Conservation (phyloP, 1,140 invertebrate genomes). For the Pseudomyrmex pallidus region DNA sequence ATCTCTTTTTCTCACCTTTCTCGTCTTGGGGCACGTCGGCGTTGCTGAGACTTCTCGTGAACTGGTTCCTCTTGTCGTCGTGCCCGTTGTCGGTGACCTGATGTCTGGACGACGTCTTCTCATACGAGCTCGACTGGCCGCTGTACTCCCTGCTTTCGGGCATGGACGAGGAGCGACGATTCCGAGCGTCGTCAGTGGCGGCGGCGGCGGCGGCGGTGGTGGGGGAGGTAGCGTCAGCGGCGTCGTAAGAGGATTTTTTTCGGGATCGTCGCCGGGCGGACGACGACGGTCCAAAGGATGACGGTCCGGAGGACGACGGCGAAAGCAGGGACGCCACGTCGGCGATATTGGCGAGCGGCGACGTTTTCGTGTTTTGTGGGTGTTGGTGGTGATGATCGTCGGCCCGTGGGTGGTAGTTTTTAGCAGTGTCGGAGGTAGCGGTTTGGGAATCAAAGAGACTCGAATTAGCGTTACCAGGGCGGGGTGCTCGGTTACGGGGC, state of each 20-base stretch:
- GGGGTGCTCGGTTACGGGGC: constrained; percentile 84
- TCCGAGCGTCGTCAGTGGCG: constrained; percentile 75
- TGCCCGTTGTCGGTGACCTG: constrained; percentile 76
- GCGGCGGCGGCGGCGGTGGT: constrained; percentile 41
- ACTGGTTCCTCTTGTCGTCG: constrained; percentile 88
- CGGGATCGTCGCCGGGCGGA: constrained; percentile 61
- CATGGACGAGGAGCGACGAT: constrained; percentile 83
- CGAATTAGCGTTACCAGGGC: constrained; percentile 85
- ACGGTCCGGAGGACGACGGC: constrained; percentile 15
- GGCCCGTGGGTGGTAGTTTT: constrained; percentile 79
- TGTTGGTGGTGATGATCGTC: constrained; percentile 73
- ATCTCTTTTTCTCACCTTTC: constrained; percentile 87
- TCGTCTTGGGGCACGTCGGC: constrained; percentile 92
- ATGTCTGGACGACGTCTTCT: constrained; percentile 80
- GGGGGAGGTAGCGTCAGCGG: constrained; percentile 37
- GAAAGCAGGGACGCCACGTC: constrained; percentile 26
- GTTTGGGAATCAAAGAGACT: constrained; percentile 86
- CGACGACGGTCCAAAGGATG: background rate
- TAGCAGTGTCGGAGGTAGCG: constrained; percentile 85
- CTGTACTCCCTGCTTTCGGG: constrained; percentile 84
- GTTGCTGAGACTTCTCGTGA: constrained; percentile 92
- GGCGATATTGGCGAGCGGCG: constrained; percentile 68
- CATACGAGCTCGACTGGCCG: constrained; percentile 82
- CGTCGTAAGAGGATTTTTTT: constrained; percentile 64
- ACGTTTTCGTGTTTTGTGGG: constrained; percentile 72